Conservation (phyloP, 64 coral and sea anemone genomes). For the Trachythela sp. region DNA sequence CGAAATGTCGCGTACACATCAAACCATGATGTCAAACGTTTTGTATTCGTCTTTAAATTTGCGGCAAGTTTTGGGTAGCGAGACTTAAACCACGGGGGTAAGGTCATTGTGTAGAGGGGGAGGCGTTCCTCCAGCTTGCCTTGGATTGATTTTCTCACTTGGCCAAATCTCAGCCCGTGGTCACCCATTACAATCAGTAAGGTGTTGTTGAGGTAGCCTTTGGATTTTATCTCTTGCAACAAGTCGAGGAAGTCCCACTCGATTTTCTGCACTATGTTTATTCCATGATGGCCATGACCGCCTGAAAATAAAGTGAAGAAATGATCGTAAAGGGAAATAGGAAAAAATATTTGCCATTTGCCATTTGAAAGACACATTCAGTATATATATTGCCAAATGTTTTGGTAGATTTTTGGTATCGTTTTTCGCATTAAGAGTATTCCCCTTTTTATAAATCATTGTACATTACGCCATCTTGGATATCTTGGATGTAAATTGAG, state of each 20-base stretch:
- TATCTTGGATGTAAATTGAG: no score
- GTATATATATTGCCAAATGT: no score
- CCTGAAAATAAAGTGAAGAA: neutral
- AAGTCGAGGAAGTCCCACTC: neutral
- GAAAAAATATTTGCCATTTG: no score
- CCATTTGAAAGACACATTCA: no score
- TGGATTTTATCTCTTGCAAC: neutral
- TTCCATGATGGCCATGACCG: neutral
- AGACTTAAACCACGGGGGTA: constrained; percentile 48
- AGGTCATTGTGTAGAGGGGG: constrained; percentile 57
- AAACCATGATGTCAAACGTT: constrained; percentile 57
- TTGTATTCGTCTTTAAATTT: constrained; percentile 38
- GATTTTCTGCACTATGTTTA: neutral
- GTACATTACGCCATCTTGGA: no score
- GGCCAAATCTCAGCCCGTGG: constrained; percentile 45
- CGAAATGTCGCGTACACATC: constrained; percentile 57
- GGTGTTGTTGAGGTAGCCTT: constrained; percentile 29
- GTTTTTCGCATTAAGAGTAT: no score
- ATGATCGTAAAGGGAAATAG: no score
- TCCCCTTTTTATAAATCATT: no score
- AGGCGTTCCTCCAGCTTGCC: constrained; percentile 70
- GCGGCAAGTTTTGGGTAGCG: constrained; percentile 30
- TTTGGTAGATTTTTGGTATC: no score
- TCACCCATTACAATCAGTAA: constrained; percentile 57
- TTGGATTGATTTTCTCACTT: constrained; percentile 44